Evolutionary conservation across 2,113 vertebrate species (phyloP).

Genomic region (Vanacampus margaritifer): DNA sequence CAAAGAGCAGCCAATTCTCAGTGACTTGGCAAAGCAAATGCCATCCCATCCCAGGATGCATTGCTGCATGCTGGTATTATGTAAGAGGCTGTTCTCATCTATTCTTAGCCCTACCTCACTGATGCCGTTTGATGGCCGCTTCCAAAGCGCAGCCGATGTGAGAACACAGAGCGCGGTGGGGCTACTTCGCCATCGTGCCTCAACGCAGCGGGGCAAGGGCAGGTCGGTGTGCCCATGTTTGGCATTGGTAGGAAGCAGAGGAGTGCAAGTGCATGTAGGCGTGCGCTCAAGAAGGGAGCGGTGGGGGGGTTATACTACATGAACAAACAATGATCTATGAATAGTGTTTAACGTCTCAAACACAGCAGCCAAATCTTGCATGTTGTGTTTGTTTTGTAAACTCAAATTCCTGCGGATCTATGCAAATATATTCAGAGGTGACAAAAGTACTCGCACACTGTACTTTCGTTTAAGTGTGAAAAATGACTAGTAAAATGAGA

Average conservation of each 20-base stretch:
- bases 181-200: constrained; percentile 45
- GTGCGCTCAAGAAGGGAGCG: constrained; percentile 15
- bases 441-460: too few relatives aligned
- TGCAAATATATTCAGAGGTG: background rate
- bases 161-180: constrained; percentile 57
- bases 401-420: background rate
- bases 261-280: constrained; percentile 31
- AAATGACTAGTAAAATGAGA: too few relatives aligned
- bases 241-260: constrained; percentile 55
- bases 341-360: constrained; percentile 35
- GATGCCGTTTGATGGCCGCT: constrained; percentile 49
- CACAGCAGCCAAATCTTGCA: constrained; percentile 10
- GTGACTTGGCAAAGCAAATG: constrained; percentile 39
- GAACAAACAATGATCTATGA: constrained; percentile 25
- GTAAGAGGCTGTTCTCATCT: constrained; percentile 73
- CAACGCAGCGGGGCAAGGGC: constrained; percentile 35
- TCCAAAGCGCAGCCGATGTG: constrained; percentile 45
- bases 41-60: constrained; percentile 69
- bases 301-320: constrained; percentile 23
- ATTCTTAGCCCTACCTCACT: constrained; percentile 74
- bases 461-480: background rate
- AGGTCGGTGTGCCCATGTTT: constrained; percentile 56
- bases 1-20: constrained; percentile 23
- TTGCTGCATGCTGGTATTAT: constrained; percentile 57
- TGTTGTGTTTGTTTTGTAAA: background rate